These are phyloP conservation scores for Neodiprion pinetum DNA, from an alignment of 1,140 invertebrate genomes.

Conservation along the genomic window DNA sequence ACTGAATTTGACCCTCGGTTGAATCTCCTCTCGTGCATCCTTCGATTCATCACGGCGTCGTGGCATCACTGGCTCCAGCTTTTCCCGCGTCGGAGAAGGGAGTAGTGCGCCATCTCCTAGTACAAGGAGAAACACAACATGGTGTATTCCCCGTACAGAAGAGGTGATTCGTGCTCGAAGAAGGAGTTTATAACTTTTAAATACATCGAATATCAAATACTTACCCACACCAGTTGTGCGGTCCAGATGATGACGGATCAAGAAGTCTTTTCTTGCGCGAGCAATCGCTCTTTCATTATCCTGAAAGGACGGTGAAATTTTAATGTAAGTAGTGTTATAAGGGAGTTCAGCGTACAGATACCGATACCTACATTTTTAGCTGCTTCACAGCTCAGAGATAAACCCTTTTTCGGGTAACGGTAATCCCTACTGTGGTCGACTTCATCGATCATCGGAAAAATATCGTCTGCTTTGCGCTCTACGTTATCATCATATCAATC, in stretches of 20 bases:
- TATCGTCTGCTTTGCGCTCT: too few species aligned
- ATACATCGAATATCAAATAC: slow-evolving; percentile 29
- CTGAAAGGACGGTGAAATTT: slow-evolving; percentile 30
- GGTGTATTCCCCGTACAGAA: slow-evolving; percentile 33
- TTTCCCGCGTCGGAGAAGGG: slow-evolving; percentile 74
- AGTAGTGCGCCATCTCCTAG: slow-evolving; percentile 66
- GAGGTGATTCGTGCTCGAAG: background rate
- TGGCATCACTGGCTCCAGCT: slow-evolving; percentile 73
- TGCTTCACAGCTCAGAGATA: background rate
- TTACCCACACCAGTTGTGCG: slow-evolving; percentile 72
- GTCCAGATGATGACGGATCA: slow-evolving; percentile 75
- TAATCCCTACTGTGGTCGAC: too few species aligned
- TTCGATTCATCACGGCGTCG: slow-evolving; percentile 68
- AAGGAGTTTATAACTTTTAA: too few species aligned
- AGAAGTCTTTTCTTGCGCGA: slow-evolving; percentile 62
- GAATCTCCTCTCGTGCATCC: slow-evolving; percentile 50
- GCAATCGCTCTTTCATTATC: slow-evolving; percentile 61
- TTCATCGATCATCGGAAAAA: too few species aligned
- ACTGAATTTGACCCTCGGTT: slow-evolving; percentile 65
- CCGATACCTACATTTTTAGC: too few species aligned
- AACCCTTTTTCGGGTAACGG: too few species aligned
- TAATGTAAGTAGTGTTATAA: background rate
- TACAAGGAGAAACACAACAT: slow-evolving; percentile 48
- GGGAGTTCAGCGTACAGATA: background rate
- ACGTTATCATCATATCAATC: too few species aligned